Percentiles rank a stretch among this genome's conserved stretches.
Evolutionary conservation across 1,140 invertebrate genomes (phyloP).

Genomic region (Zaprionus lachaisei): DNA sequence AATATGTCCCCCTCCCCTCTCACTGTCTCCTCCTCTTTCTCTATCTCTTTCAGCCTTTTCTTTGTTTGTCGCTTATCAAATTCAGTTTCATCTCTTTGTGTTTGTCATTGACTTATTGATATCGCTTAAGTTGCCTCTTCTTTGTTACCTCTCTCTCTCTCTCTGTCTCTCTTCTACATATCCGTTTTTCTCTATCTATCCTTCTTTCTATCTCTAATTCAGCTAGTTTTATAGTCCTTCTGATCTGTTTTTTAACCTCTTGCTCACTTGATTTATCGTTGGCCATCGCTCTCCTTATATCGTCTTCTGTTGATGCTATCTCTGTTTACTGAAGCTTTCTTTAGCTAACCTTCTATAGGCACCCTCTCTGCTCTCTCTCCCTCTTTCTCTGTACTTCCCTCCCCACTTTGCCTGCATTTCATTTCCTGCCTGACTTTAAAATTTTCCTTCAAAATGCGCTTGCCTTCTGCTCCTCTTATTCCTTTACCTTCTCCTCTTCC

Average conservation of each 20-base stretch:
- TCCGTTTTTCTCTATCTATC: no score
- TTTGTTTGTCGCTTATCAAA: not conserved
- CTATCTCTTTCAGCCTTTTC: not conserved
- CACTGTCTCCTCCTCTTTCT: not conserved
- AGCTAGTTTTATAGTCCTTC: not conserved
- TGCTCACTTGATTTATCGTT: not conserved
- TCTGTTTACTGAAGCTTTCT: not conserved
- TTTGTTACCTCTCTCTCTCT: not conserved
- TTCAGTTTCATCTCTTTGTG: not conserved
- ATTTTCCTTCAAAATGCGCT: not conserved
- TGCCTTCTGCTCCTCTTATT: not conserved
- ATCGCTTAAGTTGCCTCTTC: not conserved
- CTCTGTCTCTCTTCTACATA: not conserved
- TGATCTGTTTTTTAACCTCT: not conserved
- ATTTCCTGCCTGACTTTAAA: slow-evolving; percentile 5
- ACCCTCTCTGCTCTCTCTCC: no score
- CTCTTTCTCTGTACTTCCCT: no score
- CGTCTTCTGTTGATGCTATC: not conserved
- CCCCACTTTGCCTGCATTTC: not conserved
- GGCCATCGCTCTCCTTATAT: not conserved
- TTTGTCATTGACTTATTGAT: slow-evolving; percentile 3
- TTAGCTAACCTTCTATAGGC: not conserved
- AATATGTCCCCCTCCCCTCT: not conserved
- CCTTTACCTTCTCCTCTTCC: not conserved
- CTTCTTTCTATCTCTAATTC: not conserved